Base-by-base conservation (phyloP, 2,113 vertebrate species). In the Labeo rohita region DNA sequence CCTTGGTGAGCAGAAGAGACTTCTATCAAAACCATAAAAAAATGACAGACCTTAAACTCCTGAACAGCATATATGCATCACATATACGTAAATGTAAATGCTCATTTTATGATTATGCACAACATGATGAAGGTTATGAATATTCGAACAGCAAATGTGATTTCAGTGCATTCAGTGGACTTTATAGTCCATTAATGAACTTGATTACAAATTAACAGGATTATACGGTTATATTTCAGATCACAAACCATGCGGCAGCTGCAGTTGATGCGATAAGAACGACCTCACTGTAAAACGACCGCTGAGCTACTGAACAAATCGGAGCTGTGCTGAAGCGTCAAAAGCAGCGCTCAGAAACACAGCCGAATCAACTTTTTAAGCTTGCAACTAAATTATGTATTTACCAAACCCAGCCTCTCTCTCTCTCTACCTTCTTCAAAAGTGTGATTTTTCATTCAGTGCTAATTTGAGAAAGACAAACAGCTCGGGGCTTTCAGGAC, bases 381-480 rank as follows among this genome's bases (percentile, higher is more conserved):
- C 81, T n/a, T 43, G 81, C 9, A 68, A 50, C 45, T 28, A 18
- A 66, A 72, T 83, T 1, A 72, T 83, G 80, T 39, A 36, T 68
- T 87, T 87, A 56, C 11, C 18, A 54, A 23, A 81, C 56, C 61
- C 21, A 39, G 52, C 59, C 49, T 21, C 73, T 50, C 77, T 81
- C 80, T 76, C 66, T 61, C 70, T 84, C 85, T 83, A 63, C 50
- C 77, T 82, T 49, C 34, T 50, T 78, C 61, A 83, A 77, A 75
- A 78, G 84, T 79, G 78, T 52, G 36, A 88, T 85, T 86, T 84
- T 76, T 82, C 28, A 34, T 84, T 84, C 49, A 34, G 72, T 85
- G 70, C 76, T 90, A 88, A 88, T 89, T 85, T 87, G 85, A 77
- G 74, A 85, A 87, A 21, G 73, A 45, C 59, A 83, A 88, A 88